Conservation (phyloP, 2,888 invertebrate species). For the Crepidodera aurea region DNA sequence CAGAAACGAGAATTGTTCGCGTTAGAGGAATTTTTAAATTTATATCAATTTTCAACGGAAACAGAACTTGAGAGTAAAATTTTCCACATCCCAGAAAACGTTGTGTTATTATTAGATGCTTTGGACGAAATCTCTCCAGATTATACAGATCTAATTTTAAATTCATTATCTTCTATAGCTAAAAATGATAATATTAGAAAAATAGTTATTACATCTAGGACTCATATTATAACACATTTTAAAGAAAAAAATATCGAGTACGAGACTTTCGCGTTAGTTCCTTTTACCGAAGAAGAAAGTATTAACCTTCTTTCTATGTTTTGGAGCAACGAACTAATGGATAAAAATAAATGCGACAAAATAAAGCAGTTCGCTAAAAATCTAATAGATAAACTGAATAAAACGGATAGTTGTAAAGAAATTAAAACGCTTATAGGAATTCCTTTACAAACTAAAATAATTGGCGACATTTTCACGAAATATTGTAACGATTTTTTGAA, state of each 20-base stretch:
- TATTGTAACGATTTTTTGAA: too few relatives aligned
- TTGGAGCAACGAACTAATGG: background rate
- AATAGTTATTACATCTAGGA: conserved; percentile 19
- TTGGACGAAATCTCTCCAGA: conserved; percentile 23
- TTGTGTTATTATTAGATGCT: conserved; percentile 21
- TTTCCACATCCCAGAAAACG: background rate
- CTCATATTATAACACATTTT: background rate
- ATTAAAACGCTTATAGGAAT: conserved; percentile 5
- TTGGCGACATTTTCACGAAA: conserved; percentile 19
- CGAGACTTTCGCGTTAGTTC: background rate
- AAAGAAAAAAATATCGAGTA: background rate
- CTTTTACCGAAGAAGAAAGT: background rate
- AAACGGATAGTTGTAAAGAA: background rate
- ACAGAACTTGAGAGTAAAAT: conserved; percentile 5
- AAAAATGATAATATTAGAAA: conserved; percentile 5
- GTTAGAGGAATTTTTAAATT: conserved; percentile 1
- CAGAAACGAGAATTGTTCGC: background rate
- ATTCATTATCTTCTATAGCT: background rate
- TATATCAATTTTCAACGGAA: background rate
- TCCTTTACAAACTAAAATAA: conserved; percentile 26
- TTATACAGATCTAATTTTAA: conserved; percentile 17
- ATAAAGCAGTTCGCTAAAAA: background rate
- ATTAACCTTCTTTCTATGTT: background rate
- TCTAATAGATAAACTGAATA: background rate
- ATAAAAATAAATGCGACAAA: background rate